Evolutionary conservation across 2,888 invertebrate genomes (phyloP).

Genomic region (Lobophora halterata): DNA sequence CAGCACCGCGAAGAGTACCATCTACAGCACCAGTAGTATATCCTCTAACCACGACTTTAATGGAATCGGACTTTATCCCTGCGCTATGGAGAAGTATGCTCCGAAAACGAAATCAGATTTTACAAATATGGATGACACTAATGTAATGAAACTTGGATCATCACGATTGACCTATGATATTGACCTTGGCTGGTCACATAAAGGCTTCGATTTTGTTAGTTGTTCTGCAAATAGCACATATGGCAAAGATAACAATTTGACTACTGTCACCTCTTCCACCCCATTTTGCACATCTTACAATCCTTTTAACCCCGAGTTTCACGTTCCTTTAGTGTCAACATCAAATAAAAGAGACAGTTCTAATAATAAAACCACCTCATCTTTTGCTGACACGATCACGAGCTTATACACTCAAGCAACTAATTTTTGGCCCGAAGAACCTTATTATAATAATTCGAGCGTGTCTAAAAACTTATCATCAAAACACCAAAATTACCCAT

Average conservation of each 20-base stretch:
- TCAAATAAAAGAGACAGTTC: slow-evolving; percentile 59
- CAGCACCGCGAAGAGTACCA: slow-evolving; percentile 61
- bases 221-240: slow-evolving; percentile 60
- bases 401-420: slow-evolving; percentile 70
- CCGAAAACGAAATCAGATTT: slow-evolving; percentile 68
- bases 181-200: slow-evolving; percentile 75
- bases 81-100: slow-evolving; percentile 73
- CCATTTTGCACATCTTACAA: slow-evolving; percentile 66
- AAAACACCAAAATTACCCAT: slow-evolving; percentile 59
- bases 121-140: slow-evolving; percentile 62
- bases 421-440: slow-evolving; percentile 71
- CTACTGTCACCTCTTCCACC: slow-evolving; percentile 48
- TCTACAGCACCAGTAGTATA: slow-evolving; percentile 72
- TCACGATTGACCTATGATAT: slow-evolving; percentile 74
- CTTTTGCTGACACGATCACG: slow-evolving; percentile 66
- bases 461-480: slow-evolving; percentile 50
- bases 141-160: slow-evolving; percentile 71
- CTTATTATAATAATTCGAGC: slow-evolving; percentile 65
- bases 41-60: slow-evolving; percentile 71
- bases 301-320: slow-evolving; percentile 73
- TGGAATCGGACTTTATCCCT: slow-evolving; percentile 68
- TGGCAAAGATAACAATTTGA: slow-evolving; percentile 65
- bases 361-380: slow-evolving; percentile 51
- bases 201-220: slow-evolving; percentile 71
- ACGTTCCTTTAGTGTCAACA: slow-evolving; percentile 63